Conservation (phyloP, 1,140 invertebrate genomes). For the Cherax quadricarinatus region DNA sequence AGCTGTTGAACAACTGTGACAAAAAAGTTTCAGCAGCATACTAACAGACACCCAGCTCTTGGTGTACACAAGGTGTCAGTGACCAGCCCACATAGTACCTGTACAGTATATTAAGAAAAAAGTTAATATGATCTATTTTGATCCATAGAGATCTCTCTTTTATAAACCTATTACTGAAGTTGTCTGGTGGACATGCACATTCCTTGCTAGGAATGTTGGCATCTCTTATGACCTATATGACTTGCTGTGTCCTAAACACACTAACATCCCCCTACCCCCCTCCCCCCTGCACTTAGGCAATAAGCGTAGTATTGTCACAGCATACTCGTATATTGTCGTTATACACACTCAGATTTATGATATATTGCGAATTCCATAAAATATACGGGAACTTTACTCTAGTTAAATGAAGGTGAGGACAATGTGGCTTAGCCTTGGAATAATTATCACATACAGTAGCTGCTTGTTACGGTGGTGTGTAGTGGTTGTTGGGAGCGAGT, state of each 20-base stretch:
- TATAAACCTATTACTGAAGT: background rate
- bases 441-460: background rate
- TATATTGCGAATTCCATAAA: background rate
- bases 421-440: background rate
- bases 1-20: too few species aligned
- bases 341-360: conserved; percentile 12
- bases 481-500: background rate
- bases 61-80: background rate
- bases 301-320: conserved; percentile 2
- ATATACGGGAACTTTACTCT: background rate
- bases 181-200: background rate
- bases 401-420: background rate
- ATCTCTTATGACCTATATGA: background rate
- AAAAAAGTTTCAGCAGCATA: background rate
- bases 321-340: conserved; percentile 6
- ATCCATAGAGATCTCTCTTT: background rate
- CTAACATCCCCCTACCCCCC: background rate
- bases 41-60: background rate
- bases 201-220: background rate
- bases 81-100: background rate
- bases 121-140: background rate
- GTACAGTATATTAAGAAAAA: too few species aligned
- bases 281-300: background rate
- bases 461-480: background rate
- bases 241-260: conserved; percentile 1